phyloP scores from a whole-genome alignment of 2,797 vertebrate genomes.

The Rhynchonycteris naso region DNA sequence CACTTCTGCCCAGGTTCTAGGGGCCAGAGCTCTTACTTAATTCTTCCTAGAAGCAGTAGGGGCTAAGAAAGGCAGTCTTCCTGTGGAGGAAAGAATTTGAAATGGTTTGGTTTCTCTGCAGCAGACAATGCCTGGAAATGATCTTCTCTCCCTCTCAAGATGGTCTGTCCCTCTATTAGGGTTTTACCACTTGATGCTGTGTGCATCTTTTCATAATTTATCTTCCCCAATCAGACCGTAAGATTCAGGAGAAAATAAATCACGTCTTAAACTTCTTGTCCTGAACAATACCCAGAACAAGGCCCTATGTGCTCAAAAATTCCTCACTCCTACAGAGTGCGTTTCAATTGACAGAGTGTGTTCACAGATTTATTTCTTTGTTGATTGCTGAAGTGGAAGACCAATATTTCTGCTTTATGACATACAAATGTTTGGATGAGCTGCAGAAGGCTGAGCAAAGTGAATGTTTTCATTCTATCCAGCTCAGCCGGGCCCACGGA shows the following conservation, averaged over 20 bases:
- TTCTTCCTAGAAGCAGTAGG: background rate
- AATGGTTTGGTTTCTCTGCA: background rate
- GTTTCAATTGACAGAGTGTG: constrained; percentile 51
- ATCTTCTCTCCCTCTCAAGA: background rate
- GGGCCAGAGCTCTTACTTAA: background rate
- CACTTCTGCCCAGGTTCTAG: background rate
- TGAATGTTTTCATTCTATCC: constrained; percentile 54
- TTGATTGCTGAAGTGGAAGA: constrained; percentile 11
- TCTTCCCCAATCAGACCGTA: background rate
- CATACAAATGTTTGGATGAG: constrained; percentile 57
- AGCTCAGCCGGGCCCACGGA: background rate
- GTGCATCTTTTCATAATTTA: background rate
- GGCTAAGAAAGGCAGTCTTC: background rate
- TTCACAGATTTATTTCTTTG: constrained; percentile 52
- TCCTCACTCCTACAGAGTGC: background rate
- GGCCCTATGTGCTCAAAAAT: background rate
- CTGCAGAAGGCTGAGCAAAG: background rate
- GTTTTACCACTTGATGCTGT: background rate
- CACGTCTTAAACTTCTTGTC: background rate
- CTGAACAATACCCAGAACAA: background rate
- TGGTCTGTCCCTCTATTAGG: background rate
- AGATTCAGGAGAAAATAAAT: constrained; percentile 30
- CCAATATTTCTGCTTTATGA: constrained; percentile 59
- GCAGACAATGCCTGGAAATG: background rate
- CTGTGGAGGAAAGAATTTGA: background rate